Evolutionary conservation across 2,113 vertebrate species (phyloP), one percentile per base, ranked within the genome.

Genomic region (Petaurus breviceps): DNA sequence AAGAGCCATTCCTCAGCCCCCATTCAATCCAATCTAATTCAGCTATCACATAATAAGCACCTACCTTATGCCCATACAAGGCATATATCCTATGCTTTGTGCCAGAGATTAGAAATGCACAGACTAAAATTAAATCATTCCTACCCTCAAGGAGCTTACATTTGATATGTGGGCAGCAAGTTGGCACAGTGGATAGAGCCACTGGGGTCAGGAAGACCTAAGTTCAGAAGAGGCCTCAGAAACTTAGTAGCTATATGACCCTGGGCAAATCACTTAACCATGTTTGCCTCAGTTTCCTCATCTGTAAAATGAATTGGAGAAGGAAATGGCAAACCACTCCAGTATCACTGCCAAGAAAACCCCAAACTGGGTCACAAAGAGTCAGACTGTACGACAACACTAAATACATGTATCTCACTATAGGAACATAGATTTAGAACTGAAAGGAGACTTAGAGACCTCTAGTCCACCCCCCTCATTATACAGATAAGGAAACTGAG

Each of bases 231-330:
- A 43, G 97, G 53, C 10, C 25, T 92, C 93, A 92, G 53, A 92
- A 31, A 90, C 51, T 96, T 94, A 90, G 77, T 77, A 95, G 90
- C 26, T 96, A 37, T 97, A 49, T 96, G 95, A 61, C 28, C 28
- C 28, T 31, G 55, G 55, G 26, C 26, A 61, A 61, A 25, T 55
- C 54, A 55, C 54, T 26, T 55, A 25, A 61, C 55, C 91, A 77
- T 89, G 25, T 55, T 26, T 55, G 54, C 25, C 55, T 61, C 55
- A 61, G 28, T 61, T 61, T 28, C 28, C 26, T 61, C 28, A 68
- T 14, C 57, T 68, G 31, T 68, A 68, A 68, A 37, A 37, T 31
- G 28, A 68, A 2, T 0, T 68, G 10, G 28, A 68, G 11, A 68
- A 68, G 11, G 28, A 68, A 68, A 68, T 55, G 31, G 31, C 28